A percentile compares a stretch with the other conserved stretches of the same genome.
These are phyloP conservation scores for Sinocyclocheilus anophthalmus DNA, from an alignment of 2,113 vertebrate species.

Conservation along the genomic window DNA sequence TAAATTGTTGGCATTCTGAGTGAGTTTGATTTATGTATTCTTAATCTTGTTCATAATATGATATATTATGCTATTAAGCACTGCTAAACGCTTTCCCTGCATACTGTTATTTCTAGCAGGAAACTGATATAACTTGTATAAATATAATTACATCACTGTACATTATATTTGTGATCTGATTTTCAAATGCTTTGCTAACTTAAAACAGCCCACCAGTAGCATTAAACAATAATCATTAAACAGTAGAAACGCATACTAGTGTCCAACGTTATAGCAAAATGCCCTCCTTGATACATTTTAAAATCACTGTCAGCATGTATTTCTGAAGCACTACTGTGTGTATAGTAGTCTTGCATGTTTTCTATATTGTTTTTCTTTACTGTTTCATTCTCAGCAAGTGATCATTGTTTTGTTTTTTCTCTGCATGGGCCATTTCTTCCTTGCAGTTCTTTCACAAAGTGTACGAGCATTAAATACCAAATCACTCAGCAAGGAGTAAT, in stretches of 20 bases:
- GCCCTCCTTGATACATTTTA: background rate
- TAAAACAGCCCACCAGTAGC: background rate
- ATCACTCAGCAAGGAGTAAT: slow-evolving; percentile 39
- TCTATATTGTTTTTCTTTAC: slow-evolving; percentile 16
- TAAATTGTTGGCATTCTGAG: background rate
- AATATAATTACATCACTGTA: background rate
- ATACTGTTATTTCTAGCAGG: background rate
- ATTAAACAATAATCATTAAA: background rate
- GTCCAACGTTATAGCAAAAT: background rate
- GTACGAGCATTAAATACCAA: slow-evolving; percentile 40
- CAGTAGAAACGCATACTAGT: background rate
- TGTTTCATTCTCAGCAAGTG: slow-evolving; percentile 17
- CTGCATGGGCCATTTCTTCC: slow-evolving; percentile 14
- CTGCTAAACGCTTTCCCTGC: background rate
- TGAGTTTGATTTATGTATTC: background rate
- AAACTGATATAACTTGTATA: background rate
- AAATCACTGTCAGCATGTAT: background rate
- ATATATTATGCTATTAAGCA: background rate
- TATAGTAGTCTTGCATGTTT: background rate
- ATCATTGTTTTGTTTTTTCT: slow-evolving; percentile 28
- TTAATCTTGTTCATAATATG: background rate
- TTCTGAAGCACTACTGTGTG: background rate
- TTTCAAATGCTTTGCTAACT: background rate
- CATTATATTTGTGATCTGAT: background rate
- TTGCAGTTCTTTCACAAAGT: slow-evolving; percentile 29